These are phyloP conservation scores for Sigmodon hispidus DNA, from an alignment of 2,113 vertebrate genomes.

Conservation along the genomic window DNA sequence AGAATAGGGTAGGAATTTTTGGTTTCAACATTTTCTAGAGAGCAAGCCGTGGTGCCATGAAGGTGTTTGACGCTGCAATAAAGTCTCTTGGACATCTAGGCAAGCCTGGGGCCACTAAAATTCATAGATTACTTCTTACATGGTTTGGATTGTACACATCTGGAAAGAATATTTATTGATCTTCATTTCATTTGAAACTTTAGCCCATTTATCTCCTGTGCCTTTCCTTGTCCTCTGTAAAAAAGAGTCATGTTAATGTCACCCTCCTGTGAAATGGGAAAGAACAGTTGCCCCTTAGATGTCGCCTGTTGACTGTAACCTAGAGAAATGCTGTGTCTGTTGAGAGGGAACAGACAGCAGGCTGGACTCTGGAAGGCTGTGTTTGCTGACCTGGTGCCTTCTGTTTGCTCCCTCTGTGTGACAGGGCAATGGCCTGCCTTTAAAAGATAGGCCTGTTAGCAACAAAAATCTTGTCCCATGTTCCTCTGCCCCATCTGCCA, in stretches of 20 bases:
- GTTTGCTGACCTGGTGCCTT: background rate
- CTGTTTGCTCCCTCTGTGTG: background rate
- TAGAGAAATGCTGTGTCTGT: background rate
- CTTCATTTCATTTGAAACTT: conserved; percentile 33
- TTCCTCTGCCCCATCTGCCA: background rate
- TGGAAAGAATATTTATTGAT: conserved; percentile 26
- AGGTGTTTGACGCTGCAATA: background rate
- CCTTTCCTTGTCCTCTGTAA: background rate
- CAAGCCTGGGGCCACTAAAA: background rate
- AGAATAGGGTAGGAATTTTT: no score
- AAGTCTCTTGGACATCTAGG: background rate
- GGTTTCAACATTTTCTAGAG: background rate
- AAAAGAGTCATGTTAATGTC: background rate
- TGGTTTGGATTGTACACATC: background rate
- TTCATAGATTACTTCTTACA: background rate
- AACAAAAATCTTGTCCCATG: background rate
- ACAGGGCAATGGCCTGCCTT: background rate
- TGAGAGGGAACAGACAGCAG: background rate
- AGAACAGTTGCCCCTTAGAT: background rate
- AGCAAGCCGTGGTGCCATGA: background rate
- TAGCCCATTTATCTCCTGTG: background rate
- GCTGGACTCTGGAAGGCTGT: background rate
- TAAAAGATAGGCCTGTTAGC: background rate
- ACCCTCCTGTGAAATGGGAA: background rate
- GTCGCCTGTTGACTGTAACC: background rate